Conservation (phyloP, 2,888 invertebrate genomes). For the Sicus ferrugineus region DNA sequence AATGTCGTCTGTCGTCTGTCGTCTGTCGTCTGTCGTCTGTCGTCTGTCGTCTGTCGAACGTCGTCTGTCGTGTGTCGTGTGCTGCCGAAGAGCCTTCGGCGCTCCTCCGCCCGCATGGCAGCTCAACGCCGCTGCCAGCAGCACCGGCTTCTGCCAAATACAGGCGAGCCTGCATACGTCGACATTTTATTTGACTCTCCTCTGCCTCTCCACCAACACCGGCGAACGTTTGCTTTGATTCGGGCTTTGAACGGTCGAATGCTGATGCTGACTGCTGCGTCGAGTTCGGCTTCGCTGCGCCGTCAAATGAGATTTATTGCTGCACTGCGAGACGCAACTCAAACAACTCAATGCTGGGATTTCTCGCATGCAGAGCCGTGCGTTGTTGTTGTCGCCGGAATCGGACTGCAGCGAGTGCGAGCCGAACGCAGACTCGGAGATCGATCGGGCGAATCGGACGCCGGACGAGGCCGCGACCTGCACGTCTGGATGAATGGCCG, state of each 20-base stretch:
- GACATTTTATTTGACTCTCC: conserved; percentile 26
- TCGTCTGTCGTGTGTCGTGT: no score
- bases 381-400: conserved; percentile 4
- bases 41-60: no score
- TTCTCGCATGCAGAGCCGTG: conserved; percentile 20
- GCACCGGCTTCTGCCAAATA: conserved; percentile 6
- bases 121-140: not conserved
- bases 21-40: no score
- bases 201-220: no score
- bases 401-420: conserved; percentile 10
- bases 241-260: not conserved
- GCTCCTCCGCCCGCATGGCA: not conserved
- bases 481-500: not conserved
- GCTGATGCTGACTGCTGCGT: conserved; percentile 11
- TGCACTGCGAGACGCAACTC: conserved; percentile 31
- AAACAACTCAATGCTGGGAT: conserved; percentile 31
- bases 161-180: conserved; percentile 27
- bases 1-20: conserved; percentile 9
- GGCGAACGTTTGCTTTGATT: not conserved
- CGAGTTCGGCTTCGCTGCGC: conserved; percentile 28
- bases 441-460: no score
- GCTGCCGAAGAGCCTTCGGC: not conserved
- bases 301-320: conserved; percentile 34
- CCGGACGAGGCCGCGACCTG: no score
- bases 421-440: conserved; percentile 25